Base-by-base conservation (phyloP, 2,797 vertebrate genomes). In the Alfaro cultratus region DNA sequence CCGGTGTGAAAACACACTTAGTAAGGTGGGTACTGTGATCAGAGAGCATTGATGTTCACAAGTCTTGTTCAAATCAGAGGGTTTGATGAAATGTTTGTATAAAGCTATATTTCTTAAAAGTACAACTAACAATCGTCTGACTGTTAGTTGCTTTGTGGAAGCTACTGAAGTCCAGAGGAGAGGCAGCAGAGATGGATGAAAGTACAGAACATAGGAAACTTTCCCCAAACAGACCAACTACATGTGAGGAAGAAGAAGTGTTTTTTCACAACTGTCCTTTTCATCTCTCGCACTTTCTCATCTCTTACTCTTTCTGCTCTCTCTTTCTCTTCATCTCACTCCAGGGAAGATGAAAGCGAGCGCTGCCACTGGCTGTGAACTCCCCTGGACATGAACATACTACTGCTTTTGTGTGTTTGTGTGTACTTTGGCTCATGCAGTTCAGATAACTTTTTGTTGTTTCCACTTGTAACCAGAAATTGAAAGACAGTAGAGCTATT, bases 331-430 rank as follows among this genome's bases (percentile, higher is more conserved):
- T 83, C 80, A 74, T 83, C 82, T 79, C 86, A 47, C 82, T 73
- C 51, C 76, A 77, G 82, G 72, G 80, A 82, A 89, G 93, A 93
- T 92, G 86, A 92, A 93, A 91, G 87, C 51, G 82, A 77, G 64
- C 49, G 23, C 79, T 76, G 81, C 73, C 83, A 80, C 76, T 57
- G 75, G 75, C 83, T 79, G 47, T 88, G 86, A 89, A 83, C 85
- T 76, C 76, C 41, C 68, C 41, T 53, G 67, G 49, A 82, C 80
- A 86, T 74, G 23, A 75, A 80, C 57, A 80, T 76, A 46, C 45
- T 76, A 46, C 71, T 80, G 79, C 46, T 67, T 79, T 45, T 84
- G 62, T 80, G 64, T 57, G 36, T 72, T 34, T 62, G 47, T 39
- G 29, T 60, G 60, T 70, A n/a, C 74, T 67, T 51, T 31, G 5